These are phyloP conservation scores for Pipa parva DNA, from an alignment of 2,113 vertebrate species.

Conservation along the genomic window DNA sequence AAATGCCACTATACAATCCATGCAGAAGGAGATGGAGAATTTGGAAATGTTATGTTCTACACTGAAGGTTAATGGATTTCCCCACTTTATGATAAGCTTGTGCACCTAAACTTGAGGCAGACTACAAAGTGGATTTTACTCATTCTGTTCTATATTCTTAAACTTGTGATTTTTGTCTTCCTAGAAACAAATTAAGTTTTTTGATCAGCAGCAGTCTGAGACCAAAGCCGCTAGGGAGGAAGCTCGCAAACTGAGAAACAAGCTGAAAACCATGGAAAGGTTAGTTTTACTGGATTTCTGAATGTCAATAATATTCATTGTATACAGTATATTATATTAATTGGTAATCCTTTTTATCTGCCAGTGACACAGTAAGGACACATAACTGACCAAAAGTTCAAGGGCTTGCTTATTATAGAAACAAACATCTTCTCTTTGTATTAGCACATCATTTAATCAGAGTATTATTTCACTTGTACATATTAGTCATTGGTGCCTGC, in stretches of 20 bases:
- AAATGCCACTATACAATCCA: conserved; percentile 71
- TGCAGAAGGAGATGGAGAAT: conserved; percentile 70
- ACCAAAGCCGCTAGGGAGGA: conserved; percentile 80
- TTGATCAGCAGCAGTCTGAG: conserved; percentile 83
- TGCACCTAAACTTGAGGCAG: too few species aligned
- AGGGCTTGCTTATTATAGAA: too few species aligned
- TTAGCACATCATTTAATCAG: too few species aligned
- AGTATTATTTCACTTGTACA: too few species aligned
- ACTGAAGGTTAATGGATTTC: conserved; percentile 67
- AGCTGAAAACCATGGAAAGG: conserved; percentile 83
- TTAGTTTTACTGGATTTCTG: conserved; percentile 54
- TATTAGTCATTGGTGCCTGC: too few species aligned
- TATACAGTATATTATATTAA: too few species aligned
- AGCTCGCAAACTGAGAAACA: conserved; percentile 68
- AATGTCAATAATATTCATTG: too few species aligned
- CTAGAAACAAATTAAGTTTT: conserved; percentile 90
- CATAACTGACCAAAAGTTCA: too few species aligned
- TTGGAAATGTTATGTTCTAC: conserved; percentile 82
- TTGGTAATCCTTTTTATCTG: too few species aligned
- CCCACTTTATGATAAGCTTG: too few species aligned
- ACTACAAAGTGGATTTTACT: neutral
- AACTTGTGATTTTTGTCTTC: conserved; percentile 16
- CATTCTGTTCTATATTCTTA: neutral
- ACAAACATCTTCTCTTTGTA: too few species aligned
- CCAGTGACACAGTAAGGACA: too few species aligned